Base-by-base conservation (phyloP, 2,888 invertebrate species). In the Epistrophella euchroma region DNA sequence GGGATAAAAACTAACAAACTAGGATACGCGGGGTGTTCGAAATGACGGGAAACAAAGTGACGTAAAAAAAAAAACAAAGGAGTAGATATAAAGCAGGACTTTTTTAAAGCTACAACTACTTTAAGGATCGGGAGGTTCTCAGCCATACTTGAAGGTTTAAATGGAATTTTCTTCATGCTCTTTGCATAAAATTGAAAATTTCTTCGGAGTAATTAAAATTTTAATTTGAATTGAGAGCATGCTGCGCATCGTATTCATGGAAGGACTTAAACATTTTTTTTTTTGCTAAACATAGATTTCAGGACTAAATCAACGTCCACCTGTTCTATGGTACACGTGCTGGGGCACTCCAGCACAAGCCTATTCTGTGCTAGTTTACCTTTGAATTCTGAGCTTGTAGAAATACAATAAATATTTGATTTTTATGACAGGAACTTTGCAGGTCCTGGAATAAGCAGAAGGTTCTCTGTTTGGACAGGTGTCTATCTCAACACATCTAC, bases 391-490 rank as follows among this genome's bases (percentile, higher is more conserved):
- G 50, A 35, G 45, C n/a, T 35, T 47, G 47, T 43, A 56, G 45
- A 37, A 45, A 35, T 62, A 74, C 74, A 78, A 86, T 86, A 74
- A 86, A 82, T 78, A 77, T 86, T 73, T 77, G 77, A 82, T 82
- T 86, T 86, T 86, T 77, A 86, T 71, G 82, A 74, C 77, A 74
- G 52, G 50, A 77, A 76, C 85, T 80, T 80, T 68, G 68, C 35
- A 28, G 60, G 32, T 52, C 22, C 45, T 32, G 22, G 52, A 32
- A 2, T 17, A 47, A 70, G 17, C 70, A 71, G 56, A 55, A 70
- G 64, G 77, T 50, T 25, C 7, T 70, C 37, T 79, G 70, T 81
- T 81, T 81, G 22, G 81, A 85, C 85, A 85, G 76, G 76, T 85
- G 85, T 72, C 81, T 64, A 50, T 78, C 78, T 58, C 60, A 60